A percentile compares a stretch with the other conserved stretches of the same genome.
These are phyloP conservation scores for Asbolus verrucosus DNA, from an alignment of 1,140 invertebrate genomes.

Conservation along the genomic window DNA sequence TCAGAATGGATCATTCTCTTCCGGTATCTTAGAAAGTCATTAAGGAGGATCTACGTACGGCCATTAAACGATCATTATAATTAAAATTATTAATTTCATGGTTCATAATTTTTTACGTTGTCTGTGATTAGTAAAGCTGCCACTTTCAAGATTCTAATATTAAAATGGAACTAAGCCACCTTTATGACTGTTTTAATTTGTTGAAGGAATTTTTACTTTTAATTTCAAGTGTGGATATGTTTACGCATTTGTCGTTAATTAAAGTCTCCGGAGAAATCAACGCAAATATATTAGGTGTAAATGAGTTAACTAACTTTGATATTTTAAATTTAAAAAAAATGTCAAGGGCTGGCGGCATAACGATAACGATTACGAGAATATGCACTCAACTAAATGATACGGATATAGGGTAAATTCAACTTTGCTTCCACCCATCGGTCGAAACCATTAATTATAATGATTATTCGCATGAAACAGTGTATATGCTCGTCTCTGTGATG, in stretches of 20 bases:
- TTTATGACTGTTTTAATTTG: conserved; percentile 17
- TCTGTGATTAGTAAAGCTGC: conserved; percentile 4
- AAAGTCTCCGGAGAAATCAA: conserved; percentile 13
- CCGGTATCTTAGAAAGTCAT: neutral
- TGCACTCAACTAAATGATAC: conserved; percentile 40
- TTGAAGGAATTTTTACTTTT: conserved; percentile 1
- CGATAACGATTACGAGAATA: conserved; percentile 34
- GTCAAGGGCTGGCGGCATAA: neutral
- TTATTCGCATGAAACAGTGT: conserved; percentile 39
- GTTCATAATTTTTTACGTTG: neutral
- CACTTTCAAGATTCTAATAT: conserved; percentile 6
- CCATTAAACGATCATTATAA: neutral
- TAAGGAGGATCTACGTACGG: neutral
- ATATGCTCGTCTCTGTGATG: neutral
- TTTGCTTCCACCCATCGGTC: conserved; percentile 19
- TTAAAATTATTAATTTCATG: conserved; percentile 10
- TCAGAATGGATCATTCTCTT: neutral
- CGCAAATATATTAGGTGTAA: conserved; percentile 21
- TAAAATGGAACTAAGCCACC: too few relatives aligned
- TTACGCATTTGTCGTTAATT: conserved; percentile 23
- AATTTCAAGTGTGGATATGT: conserved; percentile 4
- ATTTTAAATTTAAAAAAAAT: neutral
- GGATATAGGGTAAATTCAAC: conserved; percentile 18
- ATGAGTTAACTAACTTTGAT: conserved; percentile 1
- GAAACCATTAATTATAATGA: conserved; percentile 31